Conservation (phyloP, 2,888 invertebrate species). For the Dysmachus trigonus region DNA sequence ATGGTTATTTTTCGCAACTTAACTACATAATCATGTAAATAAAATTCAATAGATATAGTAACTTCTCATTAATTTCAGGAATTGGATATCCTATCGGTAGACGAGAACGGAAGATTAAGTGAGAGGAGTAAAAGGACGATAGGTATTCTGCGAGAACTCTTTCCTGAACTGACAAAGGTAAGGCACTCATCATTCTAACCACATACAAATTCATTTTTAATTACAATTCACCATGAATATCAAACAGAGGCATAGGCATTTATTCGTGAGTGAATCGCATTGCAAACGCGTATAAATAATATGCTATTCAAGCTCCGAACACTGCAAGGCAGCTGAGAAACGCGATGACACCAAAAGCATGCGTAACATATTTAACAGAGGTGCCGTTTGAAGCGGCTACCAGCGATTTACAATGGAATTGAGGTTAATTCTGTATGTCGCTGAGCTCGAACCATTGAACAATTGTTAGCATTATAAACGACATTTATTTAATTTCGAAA, state of each 20-base stretch:
- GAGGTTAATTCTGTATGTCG: background rate
- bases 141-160: slow-evolving; percentile 77
- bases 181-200: slow-evolving; percentile 49
- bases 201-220: slow-evolving; percentile 7
- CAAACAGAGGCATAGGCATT: background rate
- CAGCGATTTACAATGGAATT: background rate
- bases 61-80: slow-evolving; percentile 65
- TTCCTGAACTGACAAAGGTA: slow-evolving; percentile 81
- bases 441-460: background rate
- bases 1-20: background rate
- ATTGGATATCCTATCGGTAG: slow-evolving; percentile 74
- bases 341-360: slow-evolving; percentile 7
- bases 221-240: slow-evolving; percentile 24
- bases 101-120: slow-evolving; percentile 72
- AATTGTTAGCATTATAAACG: background rate
- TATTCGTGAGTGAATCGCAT: background rate
- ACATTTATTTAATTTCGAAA: background rate
- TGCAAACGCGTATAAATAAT: background rate
- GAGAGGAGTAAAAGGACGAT: slow-evolving; percentile 81
- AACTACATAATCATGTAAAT: background rate
- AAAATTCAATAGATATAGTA: background rate
- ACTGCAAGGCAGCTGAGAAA: background rate
- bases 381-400: background rate
- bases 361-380: background rate
- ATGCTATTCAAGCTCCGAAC: background rate